Conservation (phyloP, 2,888 invertebrate genomes). For the Dasypogon diadema region DNA sequence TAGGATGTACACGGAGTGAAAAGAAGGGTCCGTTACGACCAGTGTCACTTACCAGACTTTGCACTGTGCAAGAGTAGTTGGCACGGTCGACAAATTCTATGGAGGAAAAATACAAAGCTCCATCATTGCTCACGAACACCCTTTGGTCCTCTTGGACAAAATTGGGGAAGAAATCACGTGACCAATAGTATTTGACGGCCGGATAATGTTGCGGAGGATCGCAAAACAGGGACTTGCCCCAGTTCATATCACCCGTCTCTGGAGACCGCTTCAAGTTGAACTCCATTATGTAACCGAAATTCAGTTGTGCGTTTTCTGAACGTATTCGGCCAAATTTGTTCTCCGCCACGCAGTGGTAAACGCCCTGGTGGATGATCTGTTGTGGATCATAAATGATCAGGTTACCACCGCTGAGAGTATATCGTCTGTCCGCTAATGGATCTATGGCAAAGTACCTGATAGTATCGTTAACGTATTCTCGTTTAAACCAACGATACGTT, state of each 20-base stretch:
- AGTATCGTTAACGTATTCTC: slow-evolving; percentile 85
- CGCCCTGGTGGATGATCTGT: slow-evolving; percentile 83
- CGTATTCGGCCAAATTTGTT: slow-evolving; percentile 90
- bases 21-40: slow-evolving; percentile 94
- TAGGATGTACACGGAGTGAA: slow-evolving; percentile 82
- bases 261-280: slow-evolving; percentile 88
- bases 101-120: slow-evolving; percentile 94
- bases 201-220: slow-evolving; percentile 95
- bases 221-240: slow-evolving; percentile 93
- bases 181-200: slow-evolving; percentile 91
- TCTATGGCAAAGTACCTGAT: slow-evolving; percentile 81
- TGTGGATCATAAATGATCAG: slow-evolving; percentile 89
- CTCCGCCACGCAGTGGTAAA: slow-evolving; percentile 92
- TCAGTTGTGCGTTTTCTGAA: slow-evolving; percentile 87
- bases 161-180: slow-evolving; percentile 88
- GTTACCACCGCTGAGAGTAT: slow-evolving; percentile 91
- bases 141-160: slow-evolving; percentile 93
- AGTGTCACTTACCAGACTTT: slow-evolving; percentile 86
- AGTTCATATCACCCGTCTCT: slow-evolving; percentile 89
- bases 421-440: slow-evolving; percentile 79
- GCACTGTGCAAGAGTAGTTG: slow-evolving; percentile 92
- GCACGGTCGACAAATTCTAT: slow-evolving; percentile 91
- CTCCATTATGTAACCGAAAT: slow-evolving; percentile 91
- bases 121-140: slow-evolving; percentile 94
- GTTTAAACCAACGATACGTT: slow-evolving; percentile 89